Conservation (phyloP, 2,113 vertebrate genomes). For the Rutilus rutilus region DNA sequence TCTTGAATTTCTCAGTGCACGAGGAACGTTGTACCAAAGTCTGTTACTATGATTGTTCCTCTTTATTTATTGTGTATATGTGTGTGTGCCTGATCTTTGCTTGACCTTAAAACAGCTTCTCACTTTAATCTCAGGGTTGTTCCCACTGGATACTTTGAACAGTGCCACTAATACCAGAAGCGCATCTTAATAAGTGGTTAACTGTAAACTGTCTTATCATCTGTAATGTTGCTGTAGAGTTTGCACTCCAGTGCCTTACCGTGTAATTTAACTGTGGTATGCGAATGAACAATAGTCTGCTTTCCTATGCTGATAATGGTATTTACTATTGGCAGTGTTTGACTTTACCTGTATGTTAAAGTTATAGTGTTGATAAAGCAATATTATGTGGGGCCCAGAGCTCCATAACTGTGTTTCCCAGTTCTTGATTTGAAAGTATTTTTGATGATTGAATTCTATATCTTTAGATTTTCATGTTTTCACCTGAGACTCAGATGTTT, state of each 20-base stretch:
- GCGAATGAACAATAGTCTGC: background rate
- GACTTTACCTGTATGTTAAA: background rate
- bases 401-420: background rate
- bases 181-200: background rate
- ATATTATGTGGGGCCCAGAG: background rate
- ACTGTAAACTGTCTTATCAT: background rate
- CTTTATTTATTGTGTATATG: slow-evolving; percentile 8
- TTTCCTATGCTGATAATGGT: background rate
- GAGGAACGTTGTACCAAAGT: background rate
- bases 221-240: background rate
- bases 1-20: background rate
- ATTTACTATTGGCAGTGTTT: slow-evolving; percentile 2
- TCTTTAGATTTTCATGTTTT: background rate
- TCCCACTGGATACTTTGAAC: background rate
- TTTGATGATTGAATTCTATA: background rate
- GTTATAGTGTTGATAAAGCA: background rate
- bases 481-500: background rate
- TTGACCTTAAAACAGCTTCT: background rate
- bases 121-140: slow-evolving; percentile 20
- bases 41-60: background rate
- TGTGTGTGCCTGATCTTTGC: background rate
- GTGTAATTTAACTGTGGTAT: slow-evolving; percentile 1
- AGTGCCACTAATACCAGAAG: background rate
- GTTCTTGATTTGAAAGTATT: slow-evolving; percentile 9
- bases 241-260: background rate